phyloP scores from a whole-genome alignment of 92 coral and sea anemone genomes.

The Bergia puertoricense region DNA sequence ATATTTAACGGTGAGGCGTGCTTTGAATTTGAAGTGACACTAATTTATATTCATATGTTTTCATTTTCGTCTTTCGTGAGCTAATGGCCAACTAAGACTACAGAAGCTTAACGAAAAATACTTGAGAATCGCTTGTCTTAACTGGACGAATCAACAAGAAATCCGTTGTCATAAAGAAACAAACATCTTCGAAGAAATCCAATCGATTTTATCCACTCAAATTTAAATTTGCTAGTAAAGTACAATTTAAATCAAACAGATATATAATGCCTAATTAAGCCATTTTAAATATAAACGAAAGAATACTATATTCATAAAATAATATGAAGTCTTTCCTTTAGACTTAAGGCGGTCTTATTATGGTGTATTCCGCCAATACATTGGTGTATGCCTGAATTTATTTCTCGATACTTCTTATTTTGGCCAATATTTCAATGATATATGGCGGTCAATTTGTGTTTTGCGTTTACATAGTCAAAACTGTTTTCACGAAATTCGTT shows the following conservation, averaged over 20 bases:
- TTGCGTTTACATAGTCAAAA: neutral
- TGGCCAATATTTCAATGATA: neutral
- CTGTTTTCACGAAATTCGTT: conserved; percentile 3
- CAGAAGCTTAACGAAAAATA: neutral
- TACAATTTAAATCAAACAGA: neutral
- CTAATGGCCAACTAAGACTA: neutral
- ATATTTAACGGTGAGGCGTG: neutral
- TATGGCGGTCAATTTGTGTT: neutral
- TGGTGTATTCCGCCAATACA: neutral
- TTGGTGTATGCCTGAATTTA: neutral
- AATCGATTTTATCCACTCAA: neutral
- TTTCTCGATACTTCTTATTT: neutral
- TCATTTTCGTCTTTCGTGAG: neutral
- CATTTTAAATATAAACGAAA: neutral
- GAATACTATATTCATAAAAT: neutral
- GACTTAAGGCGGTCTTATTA: neutral
- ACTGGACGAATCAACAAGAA: neutral
- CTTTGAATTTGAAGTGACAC: neutral
- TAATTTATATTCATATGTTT: neutral
- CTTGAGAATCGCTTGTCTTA: neutral
- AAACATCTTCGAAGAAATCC: conserved; percentile 4
- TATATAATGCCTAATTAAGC: neutral
- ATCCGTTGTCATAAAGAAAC: conserved; percentile 9
- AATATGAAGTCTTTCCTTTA: neutral
- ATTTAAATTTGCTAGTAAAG: neutral